Conservation (phyloP, 2,797 vertebrate genomes). For the Onychomys torridus region DNA sequence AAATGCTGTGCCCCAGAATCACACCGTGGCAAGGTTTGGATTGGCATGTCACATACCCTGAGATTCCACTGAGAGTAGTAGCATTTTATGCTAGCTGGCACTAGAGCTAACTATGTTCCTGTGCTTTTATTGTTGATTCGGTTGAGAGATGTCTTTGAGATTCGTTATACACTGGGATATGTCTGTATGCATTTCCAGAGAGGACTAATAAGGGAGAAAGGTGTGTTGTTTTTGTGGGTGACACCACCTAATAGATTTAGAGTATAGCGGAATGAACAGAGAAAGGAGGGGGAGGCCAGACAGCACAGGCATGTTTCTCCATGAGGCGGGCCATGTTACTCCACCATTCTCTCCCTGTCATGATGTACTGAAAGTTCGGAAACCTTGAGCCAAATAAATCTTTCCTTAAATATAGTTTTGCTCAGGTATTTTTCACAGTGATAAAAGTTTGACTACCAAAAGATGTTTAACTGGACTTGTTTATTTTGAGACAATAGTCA, state of each 20-base stretch:
- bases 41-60: background rate
- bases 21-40: slow-evolving; percentile 3
- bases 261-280: background rate
- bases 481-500: slow-evolving; percentile 12
- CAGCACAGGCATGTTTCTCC: background rate
- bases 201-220: background rate
- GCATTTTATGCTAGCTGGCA: background rate
- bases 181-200: background rate
- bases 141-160: background rate
- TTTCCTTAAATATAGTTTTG: background rate
- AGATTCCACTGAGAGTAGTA: background rate
- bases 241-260: no score
- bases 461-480: background rate
- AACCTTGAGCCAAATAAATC: background rate
- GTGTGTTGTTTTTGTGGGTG: background rate
- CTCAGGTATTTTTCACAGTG: background rate
- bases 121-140: background rate
- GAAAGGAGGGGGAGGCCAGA: background rate
- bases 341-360: background rate
- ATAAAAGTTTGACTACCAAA: background rate
- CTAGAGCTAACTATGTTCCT: background rate
- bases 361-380: background rate
- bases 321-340: background rate
- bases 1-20: background rate
- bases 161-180: background rate